These are phyloP conservation scores for Carollia perspicillata DNA, from an alignment of 2,113 vertebrate genomes.

Conservation along the genomic window DNA sequence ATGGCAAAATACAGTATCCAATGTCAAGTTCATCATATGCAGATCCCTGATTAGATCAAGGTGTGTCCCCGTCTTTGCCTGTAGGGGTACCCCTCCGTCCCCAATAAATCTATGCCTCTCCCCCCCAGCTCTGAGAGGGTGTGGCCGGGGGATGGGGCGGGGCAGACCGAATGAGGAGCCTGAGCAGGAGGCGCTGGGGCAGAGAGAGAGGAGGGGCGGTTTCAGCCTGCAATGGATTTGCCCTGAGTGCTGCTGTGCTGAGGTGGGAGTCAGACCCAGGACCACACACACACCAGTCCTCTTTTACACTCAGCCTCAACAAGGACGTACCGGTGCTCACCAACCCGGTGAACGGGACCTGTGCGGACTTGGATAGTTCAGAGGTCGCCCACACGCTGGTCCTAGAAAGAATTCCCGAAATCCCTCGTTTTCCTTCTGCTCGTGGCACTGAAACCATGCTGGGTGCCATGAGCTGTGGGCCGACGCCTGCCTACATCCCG, in stretches of 20 bases:
- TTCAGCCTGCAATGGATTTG: neutral
- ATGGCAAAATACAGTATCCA: too few relatives aligned
- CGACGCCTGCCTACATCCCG: neutral
- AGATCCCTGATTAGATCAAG: neutral
- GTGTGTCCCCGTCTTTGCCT: neutral
- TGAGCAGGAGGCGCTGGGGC: neutral
- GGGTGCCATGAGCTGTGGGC: neutral
- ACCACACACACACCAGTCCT: neutral
- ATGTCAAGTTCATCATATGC: neutral
- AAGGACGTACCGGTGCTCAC: accelerated
- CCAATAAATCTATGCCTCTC: too few relatives aligned
- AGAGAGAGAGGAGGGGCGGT: neutral
- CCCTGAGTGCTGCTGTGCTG: neutral
- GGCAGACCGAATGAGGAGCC: neutral
- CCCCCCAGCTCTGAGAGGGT: neutral
- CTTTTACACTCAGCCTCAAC: neutral
- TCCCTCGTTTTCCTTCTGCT: neutral
- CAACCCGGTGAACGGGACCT: accelerated
- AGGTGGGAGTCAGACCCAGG: too few relatives aligned
- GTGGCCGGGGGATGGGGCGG: neutral
- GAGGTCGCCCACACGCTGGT: accelerated
- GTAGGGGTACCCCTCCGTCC: neutral
- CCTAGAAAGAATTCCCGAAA: neutral
- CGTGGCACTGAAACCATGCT: accelerated
- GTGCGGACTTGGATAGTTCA: accelerated